phyloP scores from a whole-genome alignment of 2,113 vertebrate genomes.

The Phyllostomus hastatus region DNA sequence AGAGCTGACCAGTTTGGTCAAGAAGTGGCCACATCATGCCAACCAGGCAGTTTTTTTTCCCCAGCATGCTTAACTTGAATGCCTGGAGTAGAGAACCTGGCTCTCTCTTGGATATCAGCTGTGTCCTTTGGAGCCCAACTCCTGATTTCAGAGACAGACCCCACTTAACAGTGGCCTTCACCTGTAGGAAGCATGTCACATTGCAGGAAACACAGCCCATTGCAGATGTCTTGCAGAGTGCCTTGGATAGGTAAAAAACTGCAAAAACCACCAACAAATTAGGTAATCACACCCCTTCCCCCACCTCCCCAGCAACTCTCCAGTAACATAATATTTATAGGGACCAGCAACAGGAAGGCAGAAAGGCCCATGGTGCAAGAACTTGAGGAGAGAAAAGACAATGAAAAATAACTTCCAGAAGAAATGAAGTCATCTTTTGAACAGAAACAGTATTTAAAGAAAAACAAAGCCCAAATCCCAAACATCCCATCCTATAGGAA shows the following conservation, averaged over 20 bases:
- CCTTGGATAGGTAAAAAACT: not conserved
- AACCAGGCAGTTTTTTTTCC: not conserved
- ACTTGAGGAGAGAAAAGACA: slow-evolving; percentile 35
- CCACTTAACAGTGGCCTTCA: not conserved
- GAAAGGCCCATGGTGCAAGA: not conserved
- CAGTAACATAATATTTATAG: slow-evolving; percentile 13
- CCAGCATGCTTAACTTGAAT: not conserved
- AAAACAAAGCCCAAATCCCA: slow-evolving; percentile 38
- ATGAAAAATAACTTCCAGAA: slow-evolving; percentile 60
- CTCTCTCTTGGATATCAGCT: not conserved
- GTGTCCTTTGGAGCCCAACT: not conserved
- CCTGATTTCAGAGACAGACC: not conserved
- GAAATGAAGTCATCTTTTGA: slow-evolving; percentile 54
- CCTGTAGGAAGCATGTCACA: not conserved
- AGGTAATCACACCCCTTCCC: not conserved
- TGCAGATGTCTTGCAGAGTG: not conserved
- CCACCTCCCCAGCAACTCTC: not conserved
- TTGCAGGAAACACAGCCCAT: not conserved
- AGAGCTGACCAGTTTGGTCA: slow-evolving; percentile 17
- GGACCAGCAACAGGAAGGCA: slow-evolving; percentile 12
- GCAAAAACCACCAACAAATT: not conserved
- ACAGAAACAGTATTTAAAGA: slow-evolving; percentile 49
- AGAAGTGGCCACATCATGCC: not conserved
- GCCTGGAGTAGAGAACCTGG: not conserved
- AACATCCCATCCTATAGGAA: slow-evolving; percentile 57